These are phyloP conservation scores for Aplochiton taeniatus DNA, from an alignment of 2,797 vertebrate genomes.

Conservation along the genomic window DNA sequence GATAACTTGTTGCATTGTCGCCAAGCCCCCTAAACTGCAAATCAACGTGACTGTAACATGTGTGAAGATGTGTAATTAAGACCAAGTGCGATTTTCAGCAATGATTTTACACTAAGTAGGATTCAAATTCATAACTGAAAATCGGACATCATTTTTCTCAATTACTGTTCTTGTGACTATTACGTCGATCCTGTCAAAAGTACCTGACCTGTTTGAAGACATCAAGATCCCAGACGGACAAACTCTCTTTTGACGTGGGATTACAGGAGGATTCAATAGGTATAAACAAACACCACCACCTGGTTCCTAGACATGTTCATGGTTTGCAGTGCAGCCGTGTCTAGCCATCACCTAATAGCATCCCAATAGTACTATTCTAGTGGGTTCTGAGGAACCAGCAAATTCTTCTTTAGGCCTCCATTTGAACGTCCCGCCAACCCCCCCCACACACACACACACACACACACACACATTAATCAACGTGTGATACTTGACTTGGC, in stretches of 20 bases:
- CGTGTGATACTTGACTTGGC: conserved; percentile 23
- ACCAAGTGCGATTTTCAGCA: too few relatives aligned
- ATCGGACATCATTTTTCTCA: background rate
- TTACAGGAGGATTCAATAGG: conserved; percentile 91
- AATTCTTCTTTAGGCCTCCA: conserved; percentile 16
- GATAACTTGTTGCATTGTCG: too few relatives aligned
- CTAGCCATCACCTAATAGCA: too few relatives aligned
- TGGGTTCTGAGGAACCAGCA: conserved; percentile 1
- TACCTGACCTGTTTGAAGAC: conserved; percentile 97
- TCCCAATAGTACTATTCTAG: too few relatives aligned
- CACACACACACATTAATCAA: conserved; percentile 28
- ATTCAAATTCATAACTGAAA: too few relatives aligned
- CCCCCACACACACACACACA: background rate
- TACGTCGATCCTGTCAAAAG: conserved; percentile 67
- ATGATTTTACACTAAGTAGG: too few relatives aligned
- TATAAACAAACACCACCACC: conserved; percentile 46
- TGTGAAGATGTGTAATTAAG: too few relatives aligned
- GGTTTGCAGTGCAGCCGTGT: too few relatives aligned
- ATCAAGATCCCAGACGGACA: conserved; percentile 95
- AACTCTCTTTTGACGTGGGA: conserved; percentile 98
- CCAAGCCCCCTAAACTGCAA: too few relatives aligned
- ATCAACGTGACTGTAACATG: too few relatives aligned
- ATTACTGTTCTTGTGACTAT: background rate
- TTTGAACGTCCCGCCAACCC: conserved; percentile 20
- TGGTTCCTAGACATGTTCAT: background rate